phyloP scores from a whole-genome alignment of 2,113 vertebrate species.

The Ochotona princeps region DNA sequence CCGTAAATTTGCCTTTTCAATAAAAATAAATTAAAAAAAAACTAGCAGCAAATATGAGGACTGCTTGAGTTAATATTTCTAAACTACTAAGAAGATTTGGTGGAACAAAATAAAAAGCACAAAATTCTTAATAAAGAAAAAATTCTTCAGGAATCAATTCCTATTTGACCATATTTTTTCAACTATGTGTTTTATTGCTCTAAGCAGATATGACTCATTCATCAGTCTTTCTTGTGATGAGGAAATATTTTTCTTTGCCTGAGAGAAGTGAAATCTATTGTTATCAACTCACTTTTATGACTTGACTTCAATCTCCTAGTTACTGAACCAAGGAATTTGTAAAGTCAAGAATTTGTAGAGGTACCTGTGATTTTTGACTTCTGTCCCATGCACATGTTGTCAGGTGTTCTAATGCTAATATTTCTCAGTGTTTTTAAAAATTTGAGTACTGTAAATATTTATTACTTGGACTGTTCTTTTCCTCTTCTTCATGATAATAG shows the following conservation, averaged over 20 bases:
- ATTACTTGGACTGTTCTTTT: background rate
- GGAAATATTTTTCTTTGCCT: conserved; percentile 14
- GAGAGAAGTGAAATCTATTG: background rate
- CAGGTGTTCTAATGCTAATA: background rate
- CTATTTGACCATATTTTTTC: background rate
- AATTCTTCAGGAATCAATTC: background rate
- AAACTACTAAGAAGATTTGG: background rate
- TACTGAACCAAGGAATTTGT: background rate
- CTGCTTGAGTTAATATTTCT: background rate
- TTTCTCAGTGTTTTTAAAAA: conserved; percentile 23
- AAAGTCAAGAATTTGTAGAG: background rate
- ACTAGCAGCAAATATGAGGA: background rate
- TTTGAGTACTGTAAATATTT: background rate
- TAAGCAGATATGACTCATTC: background rate
- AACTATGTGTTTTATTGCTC: background rate
- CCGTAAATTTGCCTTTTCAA: no score
- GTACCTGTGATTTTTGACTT: background rate
- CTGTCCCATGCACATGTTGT: background rate
- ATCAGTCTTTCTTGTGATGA: background rate
- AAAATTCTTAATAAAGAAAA: background rate
- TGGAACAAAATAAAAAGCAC: background rate
- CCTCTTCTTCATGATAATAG: background rate
- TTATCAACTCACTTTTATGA: background rate
- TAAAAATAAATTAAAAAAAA: background rate
- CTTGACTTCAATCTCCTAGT: background rate